Percentiles rank a stretch among this genome's conserved stretches.
Conservation (phyloP, 2,797 vertebrate genomes). For the Parotocinclus haroldoi region DNA sequence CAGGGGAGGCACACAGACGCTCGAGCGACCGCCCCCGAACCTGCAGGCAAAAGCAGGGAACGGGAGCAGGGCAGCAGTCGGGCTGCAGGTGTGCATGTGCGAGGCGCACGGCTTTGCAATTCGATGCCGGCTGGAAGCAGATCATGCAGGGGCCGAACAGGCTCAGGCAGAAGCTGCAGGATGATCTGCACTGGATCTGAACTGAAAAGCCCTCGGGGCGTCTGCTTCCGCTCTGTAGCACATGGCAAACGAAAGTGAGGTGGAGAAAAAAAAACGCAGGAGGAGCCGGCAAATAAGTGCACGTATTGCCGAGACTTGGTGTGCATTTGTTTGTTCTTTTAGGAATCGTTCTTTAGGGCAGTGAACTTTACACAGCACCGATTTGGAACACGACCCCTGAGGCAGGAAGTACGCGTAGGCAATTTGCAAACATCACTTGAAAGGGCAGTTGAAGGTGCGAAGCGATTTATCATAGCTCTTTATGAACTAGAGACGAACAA, state of each 20-base stretch:
- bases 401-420: too few relatives aligned
- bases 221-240: slow-evolving; percentile 20
- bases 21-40: slow-evolving; percentile 25
- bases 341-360: background rate
- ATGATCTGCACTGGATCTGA: slow-evolving; percentile 20
- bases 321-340: background rate
- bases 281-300: too few relatives aligned
- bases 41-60: background rate
- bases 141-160: slow-evolving; percentile 35
- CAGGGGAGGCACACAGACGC: slow-evolving; percentile 27
- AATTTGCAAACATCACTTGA: too few relatives aligned
- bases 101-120: too few relatives aligned
- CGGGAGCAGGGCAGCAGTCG: slow-evolving; percentile 20
- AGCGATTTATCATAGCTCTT: too few relatives aligned
- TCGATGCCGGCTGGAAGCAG: slow-evolving; percentile 12
- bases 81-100: background rate
- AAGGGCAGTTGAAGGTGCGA: background rate
- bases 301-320: too few relatives aligned
- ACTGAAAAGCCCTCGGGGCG: slow-evolving; percentile 17
- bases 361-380: background rate
- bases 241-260: background rate
- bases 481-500: too few relatives aligned
- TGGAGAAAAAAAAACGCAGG: too few relatives aligned
- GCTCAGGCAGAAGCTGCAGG: slow-evolving; percentile 22
- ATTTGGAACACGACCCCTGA: background rate